A percentile compares a stretch with the other conserved stretches of the same genome.
Conservation (phyloP, 2,113 vertebrate species). For the Chiloscyllium plagiosum region DNA sequence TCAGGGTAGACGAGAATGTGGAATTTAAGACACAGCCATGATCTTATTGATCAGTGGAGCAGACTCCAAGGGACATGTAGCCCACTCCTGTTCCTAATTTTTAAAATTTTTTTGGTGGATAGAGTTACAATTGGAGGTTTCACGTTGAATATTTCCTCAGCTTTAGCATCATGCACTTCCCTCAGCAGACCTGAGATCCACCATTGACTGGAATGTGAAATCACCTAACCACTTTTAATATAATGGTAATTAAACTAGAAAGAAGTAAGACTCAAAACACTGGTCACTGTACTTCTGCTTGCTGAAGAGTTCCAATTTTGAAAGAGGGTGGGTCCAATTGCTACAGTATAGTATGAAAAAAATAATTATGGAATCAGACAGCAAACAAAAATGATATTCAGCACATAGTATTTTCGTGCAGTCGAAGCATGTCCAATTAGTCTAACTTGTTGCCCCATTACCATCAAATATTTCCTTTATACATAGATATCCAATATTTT, state of each 20-base stretch:
- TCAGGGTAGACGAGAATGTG: no score
- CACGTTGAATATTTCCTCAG: background rate
- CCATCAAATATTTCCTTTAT: background rate
- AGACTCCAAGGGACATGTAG: no score
- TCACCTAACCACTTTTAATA: background rate
- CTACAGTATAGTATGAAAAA: background rate
- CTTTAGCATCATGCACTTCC: background rate
- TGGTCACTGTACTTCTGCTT: background rate
- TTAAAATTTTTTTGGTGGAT: background rate
- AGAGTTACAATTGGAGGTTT: background rate
- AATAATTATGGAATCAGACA: background rate
- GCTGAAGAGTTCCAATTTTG: background rate
- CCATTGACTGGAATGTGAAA: background rate
- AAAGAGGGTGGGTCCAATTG: background rate
- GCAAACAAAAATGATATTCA: background rate
- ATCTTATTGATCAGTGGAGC: no score
- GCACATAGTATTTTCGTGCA: background rate
- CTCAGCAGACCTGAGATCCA: background rate
- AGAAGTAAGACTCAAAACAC: background rate
- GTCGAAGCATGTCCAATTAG: background rate
- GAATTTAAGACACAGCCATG: no score
- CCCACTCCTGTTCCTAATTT: no score
- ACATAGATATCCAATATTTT: background rate
- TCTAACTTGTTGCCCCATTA: background rate
- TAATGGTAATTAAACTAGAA: background rate